phyloP scores from a whole-genome alignment of 2,113 vertebrate species.

The Tautogolabrus adspersus region DNA sequence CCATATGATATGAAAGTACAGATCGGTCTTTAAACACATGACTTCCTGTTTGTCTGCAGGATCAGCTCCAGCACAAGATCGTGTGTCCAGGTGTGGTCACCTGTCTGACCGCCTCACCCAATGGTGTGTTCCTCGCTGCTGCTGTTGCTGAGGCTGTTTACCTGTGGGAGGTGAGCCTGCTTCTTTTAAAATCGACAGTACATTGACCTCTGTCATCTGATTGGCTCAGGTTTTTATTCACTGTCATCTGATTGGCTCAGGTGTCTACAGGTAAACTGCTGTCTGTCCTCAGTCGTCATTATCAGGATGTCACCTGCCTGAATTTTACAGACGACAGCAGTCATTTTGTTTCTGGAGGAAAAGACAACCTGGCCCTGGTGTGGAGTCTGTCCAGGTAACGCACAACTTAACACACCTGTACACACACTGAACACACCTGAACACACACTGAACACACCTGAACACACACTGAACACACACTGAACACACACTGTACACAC shows the following conservation, averaged over 20 bases:
- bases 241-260: constrained; percentile 71
- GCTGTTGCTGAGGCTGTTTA: constrained; percentile 92
- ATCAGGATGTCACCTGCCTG: constrained; percentile 94
- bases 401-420: neutral
- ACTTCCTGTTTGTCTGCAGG: constrained; percentile 79
- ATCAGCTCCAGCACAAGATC: constrained; percentile 98
- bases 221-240: neutral
- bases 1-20: too few relatives aligned
- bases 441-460: too few relatives aligned
- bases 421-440: neutral
- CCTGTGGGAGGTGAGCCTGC: constrained; percentile 91
- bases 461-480: too few relatives aligned
- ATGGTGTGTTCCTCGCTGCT: constrained; percentile 90
- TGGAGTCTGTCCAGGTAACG: constrained; percentile 93
- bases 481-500: too few relatives aligned
- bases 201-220: neutral
- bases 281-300: constrained; percentile 91
- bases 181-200: neutral
- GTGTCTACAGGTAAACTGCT: constrained; percentile 93
- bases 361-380: constrained; percentile 93
- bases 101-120: constrained; percentile 89
- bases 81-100: constrained; percentile 93
- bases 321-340: constrained; percentile 94
- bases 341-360: constrained; percentile 94
- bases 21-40: too few relatives aligned